phyloP scores from a whole-genome alignment of 2,888 invertebrate species.

The Ectemnius continuus region DNA sequence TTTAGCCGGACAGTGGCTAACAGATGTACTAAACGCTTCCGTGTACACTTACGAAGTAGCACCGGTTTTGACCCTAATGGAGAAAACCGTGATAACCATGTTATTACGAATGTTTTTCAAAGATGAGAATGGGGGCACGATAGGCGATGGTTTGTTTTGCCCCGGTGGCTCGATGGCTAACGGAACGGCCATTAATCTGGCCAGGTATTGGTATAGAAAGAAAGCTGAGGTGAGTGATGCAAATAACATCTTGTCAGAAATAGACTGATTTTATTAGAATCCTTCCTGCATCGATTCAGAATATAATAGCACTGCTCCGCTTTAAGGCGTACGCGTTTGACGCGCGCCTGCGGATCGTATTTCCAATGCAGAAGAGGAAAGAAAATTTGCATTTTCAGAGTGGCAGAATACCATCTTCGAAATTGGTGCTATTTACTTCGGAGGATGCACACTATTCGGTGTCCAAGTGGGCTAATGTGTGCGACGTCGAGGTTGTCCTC shows the following conservation, averaged over 20 bases:
- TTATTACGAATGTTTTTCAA: constrained; percentile 79
- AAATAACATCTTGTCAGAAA: background rate
- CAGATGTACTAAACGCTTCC: constrained; percentile 79
- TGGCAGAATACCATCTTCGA: constrained; percentile 73
- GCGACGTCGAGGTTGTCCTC: constrained; percentile 81
- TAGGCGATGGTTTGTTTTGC: constrained; percentile 80
- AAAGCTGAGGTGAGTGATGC: constrained; percentile 76
- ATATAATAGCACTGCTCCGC: no score
- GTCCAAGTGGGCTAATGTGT: constrained; percentile 80
- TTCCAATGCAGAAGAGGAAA: no score
- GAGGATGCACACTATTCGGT: constrained; percentile 83
- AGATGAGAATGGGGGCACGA: constrained; percentile 68
- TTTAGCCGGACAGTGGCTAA: constrained; percentile 79
- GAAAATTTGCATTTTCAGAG: constrained; percentile 19
- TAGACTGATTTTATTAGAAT: no score
- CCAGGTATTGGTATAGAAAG: constrained; percentile 79
- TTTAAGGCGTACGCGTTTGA: background rate
- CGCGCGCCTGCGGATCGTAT: background rate
- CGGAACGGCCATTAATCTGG: constrained; percentile 80
- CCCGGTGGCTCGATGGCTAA: constrained; percentile 82
- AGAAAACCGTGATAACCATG: constrained; percentile 77
- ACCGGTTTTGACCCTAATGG: constrained; percentile 81
- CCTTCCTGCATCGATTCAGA: no score
- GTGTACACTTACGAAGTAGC: constrained; percentile 81
- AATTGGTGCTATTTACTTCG: constrained; percentile 80